Percentiles rank a stretch among this genome's conserved stretches.
phyloP scores from a whole-genome alignment of 2,888 invertebrate species.

The Orchesella flavescens region DNA sequence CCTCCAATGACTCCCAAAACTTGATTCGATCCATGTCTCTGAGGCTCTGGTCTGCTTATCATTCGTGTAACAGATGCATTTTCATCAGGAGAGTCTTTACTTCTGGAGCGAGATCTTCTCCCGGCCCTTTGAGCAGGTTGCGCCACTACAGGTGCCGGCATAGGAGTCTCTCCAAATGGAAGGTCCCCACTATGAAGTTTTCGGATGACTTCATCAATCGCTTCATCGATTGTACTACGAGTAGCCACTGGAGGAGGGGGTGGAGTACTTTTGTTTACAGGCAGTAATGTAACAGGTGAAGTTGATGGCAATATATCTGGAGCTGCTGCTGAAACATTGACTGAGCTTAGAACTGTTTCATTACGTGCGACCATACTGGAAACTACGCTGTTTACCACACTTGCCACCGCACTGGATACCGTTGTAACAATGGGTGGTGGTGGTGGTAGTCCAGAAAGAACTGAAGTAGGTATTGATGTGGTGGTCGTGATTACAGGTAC shows the following conservation, averaged over 20 bases:
- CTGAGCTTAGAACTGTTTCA: too few relatives aligned
- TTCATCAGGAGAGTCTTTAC: conserved; percentile 68
- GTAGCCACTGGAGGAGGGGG: conserved; percentile 75
- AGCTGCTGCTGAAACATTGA: not conserved
- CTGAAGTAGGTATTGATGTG: conserved; percentile 11
- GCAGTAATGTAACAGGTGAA: conserved; percentile 33
- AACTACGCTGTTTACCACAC: not conserved
- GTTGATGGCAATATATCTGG: not conserved
- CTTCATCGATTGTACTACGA: conserved; percentile 87
- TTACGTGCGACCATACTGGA: not conserved
- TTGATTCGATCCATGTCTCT: conserved; percentile 36
- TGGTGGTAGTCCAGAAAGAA: not conserved
- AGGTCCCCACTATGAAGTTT: conserved; percentile 57
- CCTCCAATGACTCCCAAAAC: conserved; percentile 57
- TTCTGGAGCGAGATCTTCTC: conserved; percentile 66
- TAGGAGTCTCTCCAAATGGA: conserved; percentile 26
- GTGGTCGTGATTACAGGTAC: conserved; percentile 7
- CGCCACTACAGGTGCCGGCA: conserved; percentile 27
- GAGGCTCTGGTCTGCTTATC: conserved; percentile 26
- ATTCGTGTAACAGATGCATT: conserved; percentile 32
- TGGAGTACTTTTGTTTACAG: conserved; percentile 72
- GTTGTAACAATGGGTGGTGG: not conserved
- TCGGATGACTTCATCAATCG: conserved; percentile 91
- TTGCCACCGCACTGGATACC: not conserved
- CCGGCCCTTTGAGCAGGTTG: conserved; percentile 51